Conservation (phyloP, 2,113 vertebrate species). For the Macaca nemestrina region DNA sequence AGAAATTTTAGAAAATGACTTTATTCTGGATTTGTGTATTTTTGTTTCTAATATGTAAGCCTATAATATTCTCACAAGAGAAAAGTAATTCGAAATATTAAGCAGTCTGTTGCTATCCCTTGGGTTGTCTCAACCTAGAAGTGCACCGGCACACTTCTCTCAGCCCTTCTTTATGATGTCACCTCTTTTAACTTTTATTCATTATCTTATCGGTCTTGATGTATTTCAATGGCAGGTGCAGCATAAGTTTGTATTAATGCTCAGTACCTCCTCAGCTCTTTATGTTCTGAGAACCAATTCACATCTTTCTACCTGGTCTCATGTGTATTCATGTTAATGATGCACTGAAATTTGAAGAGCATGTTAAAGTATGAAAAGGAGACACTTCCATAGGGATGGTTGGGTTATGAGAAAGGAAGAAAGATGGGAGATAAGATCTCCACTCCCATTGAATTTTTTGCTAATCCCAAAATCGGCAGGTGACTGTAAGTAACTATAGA, state of each 20-base stretch:
- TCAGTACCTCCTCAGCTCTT: neutral
- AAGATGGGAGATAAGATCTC: neutral
- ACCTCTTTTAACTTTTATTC: neutral
- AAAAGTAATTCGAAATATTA: neutral
- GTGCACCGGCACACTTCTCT: neutral
- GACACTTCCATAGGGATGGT: neutral
- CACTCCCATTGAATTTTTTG: neutral
- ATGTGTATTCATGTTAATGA: neutral
- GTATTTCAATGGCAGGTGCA: neutral
- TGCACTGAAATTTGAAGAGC: neutral
- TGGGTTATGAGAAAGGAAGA: neutral
- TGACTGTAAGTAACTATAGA: neutral
- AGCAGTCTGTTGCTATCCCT: neutral
- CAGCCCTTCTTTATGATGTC: neutral
- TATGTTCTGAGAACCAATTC: neutral
- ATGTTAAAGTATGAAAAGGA: neutral
- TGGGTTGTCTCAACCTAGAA: neutral
- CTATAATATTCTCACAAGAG: neutral
- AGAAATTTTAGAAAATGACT: neutral
- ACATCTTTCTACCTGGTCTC: neutral
- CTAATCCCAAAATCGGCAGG: neutral
- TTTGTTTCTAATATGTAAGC: neutral
- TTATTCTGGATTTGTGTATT: neutral
- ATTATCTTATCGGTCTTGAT: neutral
- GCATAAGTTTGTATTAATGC: neutral